A percentile compares a stretch with the other conserved stretches of the same genome.
phyloP scores from a whole-genome alignment of 2,113 vertebrate species.

The Corythornis cristatus region DNA sequence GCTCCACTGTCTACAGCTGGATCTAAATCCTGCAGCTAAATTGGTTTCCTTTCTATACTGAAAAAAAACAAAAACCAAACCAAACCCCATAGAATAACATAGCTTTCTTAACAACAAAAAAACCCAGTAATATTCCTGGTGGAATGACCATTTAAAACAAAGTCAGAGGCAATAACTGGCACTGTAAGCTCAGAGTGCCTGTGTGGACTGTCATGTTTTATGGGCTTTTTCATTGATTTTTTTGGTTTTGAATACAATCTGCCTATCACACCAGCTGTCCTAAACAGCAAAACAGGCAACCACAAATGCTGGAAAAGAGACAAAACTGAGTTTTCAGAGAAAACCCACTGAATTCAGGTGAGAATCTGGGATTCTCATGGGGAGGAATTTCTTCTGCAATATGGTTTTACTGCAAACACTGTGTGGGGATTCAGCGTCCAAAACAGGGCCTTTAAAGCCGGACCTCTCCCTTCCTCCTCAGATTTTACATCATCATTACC shows the following conservation, averaged over 20 bases:
- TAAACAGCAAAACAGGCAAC: not conserved
- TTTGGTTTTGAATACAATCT: not conserved
- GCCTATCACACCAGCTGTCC: not conserved
- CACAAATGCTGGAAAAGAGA: not conserved
- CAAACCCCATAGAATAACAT: not conserved
- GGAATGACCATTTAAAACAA: not conserved
- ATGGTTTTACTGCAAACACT: not conserved
- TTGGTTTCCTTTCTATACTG: not conserved
- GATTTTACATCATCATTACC: not conserved
- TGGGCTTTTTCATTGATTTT: not conserved
- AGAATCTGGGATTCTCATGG: not conserved
- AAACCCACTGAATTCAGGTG: fast-evolving
- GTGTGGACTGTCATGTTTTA: not conserved
- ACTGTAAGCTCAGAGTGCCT: not conserved
- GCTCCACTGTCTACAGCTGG: no score
- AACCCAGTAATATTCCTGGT: not conserved
- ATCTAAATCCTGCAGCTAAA: not conserved
- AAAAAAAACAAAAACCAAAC: not conserved
- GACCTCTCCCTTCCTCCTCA: not conserved
- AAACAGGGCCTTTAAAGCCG: not conserved
- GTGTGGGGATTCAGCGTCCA: not conserved
- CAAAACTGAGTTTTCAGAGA: not conserved
- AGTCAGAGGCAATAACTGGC: not conserved
- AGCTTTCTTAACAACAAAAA: not conserved
- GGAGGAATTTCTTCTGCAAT: not conserved